Base-by-base conservation (phyloP, 92 coral and sea anemone species). In the Porites lobata region DNA sequence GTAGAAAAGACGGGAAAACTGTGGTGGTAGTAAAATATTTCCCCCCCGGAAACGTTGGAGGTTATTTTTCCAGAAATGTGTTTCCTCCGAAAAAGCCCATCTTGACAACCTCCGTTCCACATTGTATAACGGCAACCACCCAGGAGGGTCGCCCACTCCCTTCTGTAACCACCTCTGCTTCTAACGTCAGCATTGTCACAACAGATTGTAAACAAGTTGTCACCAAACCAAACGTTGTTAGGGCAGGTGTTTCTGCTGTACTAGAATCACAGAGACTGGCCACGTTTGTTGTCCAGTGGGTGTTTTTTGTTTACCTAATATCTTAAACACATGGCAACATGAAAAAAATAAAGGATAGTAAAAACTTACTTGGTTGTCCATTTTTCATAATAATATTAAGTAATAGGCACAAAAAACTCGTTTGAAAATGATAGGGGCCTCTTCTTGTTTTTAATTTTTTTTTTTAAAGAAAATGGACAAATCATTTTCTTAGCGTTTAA, bases 11-110 rank as follows among this genome's bases (percentile, higher is more conserved):
- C 58, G 85, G 89, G 73, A 82, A 63, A 53, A 65, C 82, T 66
- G 73, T 91, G 11, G 91, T 91, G 15, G 91, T 91, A 50, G 26
- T 91, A 11, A 91, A 87, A 53, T 91, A 91, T 90, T 38, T 21
- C 19, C 94, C 94, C 0, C 85, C 70, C 9, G 94, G 94, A 38
- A 91, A 91, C 13, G 77, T 86, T 8, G 20, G 20, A 2, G 87
- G 87, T 20, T 51, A 63, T 38, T 85, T 32, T 18, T 66, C 74
- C 7, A 20, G 65, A 65, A 85, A 85, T 56, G 89, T 85, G 67
- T 85, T 85, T 21, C 89, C 89, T 18, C 83, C 87, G 50, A 83
- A 63, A 72, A 20, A 68, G 52, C 76, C 62, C 9, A 69, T 12
- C 75, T 50, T 51, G 62, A 84, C 81, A 74, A 65, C 73, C 4